Percentiles rank a stretch among this genome's conserved stretches.
phyloP scores from a whole-genome alignment of 2,113 vertebrate species.

The Theristicus caerulescens region DNA sequence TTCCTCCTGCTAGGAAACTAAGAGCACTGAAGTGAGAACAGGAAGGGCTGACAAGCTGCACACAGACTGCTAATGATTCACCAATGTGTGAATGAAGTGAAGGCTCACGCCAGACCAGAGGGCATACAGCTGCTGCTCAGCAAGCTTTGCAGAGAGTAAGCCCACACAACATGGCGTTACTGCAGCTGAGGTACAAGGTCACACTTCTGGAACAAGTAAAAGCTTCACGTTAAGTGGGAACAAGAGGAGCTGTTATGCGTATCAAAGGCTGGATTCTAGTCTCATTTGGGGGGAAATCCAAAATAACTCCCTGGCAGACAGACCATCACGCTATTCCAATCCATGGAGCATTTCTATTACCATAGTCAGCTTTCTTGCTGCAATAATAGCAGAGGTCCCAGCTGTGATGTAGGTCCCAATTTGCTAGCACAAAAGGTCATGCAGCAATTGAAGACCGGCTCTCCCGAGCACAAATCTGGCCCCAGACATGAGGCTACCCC shows the following conservation, averaged over 20 bases:
- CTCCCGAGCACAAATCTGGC: background rate
- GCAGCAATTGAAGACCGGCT: background rate
- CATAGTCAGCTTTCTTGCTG: background rate
- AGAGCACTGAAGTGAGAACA: background rate
- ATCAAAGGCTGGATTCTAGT: background rate
- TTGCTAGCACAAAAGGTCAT: background rate
- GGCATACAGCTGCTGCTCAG: fast-evolving
- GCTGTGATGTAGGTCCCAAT: background rate
- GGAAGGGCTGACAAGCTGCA: background rate
- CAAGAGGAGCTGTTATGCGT: background rate
- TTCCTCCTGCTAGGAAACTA: background rate
- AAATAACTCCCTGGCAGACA: background rate
- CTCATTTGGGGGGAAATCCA: background rate
- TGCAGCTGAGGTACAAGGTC: background rate
- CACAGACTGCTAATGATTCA: background rate
- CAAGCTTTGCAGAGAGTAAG: background rate
- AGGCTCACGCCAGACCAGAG: background rate
- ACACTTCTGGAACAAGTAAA: background rate
- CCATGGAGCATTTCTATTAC: background rate
- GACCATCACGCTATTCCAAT: background rate
- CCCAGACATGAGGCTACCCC: background rate
- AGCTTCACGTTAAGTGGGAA: background rate
- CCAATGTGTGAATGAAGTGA: background rate
- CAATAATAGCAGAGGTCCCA: background rate
- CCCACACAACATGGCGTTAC: fast-evolving